A percentile compares a stretch with the other conserved stretches of the same genome.
Conservation (phyloP, 30 jellyfish, hydroid and myxozoan species). For the Clytia hemisphaerica region DNA sequence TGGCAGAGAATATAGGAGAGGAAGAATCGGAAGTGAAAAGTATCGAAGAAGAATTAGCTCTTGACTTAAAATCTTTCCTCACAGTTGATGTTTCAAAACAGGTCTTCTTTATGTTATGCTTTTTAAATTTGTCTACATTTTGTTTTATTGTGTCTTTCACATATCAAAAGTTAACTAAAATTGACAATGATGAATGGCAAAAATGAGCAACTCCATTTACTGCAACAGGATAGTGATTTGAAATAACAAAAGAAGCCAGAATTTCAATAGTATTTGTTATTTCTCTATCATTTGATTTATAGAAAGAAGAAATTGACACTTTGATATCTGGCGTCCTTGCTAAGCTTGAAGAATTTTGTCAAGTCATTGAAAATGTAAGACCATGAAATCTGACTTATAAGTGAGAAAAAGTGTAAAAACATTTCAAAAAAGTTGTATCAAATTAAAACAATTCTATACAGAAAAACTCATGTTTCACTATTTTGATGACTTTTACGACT, state of each 20-base stretch:
- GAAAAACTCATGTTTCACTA: too few relatives aligned
- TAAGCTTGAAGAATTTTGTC: conserved; percentile 51
- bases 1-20: too few relatives aligned
- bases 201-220: neutral
- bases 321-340: conserved; percentile 49
- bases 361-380: conserved; percentile 4
- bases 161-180: too few relatives aligned
- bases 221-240: neutral
- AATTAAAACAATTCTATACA: too few relatives aligned
- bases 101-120: neutral
- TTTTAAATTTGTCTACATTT: too few relatives aligned
- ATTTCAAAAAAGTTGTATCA: too few relatives aligned
- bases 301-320: conserved; percentile 19
- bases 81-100: neutral
- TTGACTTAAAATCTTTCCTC: too few relatives aligned
- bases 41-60: neutral
- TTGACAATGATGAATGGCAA: neutral
- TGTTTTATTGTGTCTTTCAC: too few relatives aligned
- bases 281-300: neutral
- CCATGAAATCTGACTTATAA: too few relatives aligned
- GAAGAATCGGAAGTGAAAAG: neutral
- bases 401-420: too few relatives aligned
- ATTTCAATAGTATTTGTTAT: neutral
- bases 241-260: neutral
- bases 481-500: too few relatives aligned